Evolutionary conservation across 1,140 invertebrate species (phyloP), one percentile per base, ranked within the genome.

Genomic region (Heterodera schachtii): DNA sequence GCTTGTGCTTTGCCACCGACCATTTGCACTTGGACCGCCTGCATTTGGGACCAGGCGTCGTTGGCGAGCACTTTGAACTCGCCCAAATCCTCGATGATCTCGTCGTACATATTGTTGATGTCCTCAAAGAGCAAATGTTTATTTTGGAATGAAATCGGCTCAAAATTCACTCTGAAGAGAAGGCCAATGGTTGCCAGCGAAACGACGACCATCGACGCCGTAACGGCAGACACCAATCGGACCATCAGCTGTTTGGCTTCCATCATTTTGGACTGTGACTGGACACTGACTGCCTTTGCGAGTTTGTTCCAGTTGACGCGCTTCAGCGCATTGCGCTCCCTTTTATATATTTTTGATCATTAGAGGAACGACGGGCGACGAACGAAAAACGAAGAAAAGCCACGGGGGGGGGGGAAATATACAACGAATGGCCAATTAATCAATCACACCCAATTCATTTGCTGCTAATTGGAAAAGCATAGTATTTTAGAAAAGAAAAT

Each of bases 1-100:
- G 75, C 76, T 5, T 84, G 77, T 79, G 69, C 82, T 31, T 80
- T 80, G 21, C 70, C 75, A 78, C 84, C 84, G 46, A 82, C 74
- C 41, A 76, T 64, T 60, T 76, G 46, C 41, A 76, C 2, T 76
- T 76, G 74, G 41, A 76, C 74, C 41, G 66, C 66, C 44, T 76
- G 74, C 79, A 80, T 80, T 52, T 80, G 47, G 69, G 47, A 49
- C 80, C 80, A 81, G n/a, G 80, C 80, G 70, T 81, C 80, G 71
- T 81, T 81, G 66, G 80, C 80, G 64, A 81, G 46, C n/a, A 70
- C n/a, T 67, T 81, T 81, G 46, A 81, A 81, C 46, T 81, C 80
- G 49, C 82, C 80, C 80, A 81, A 69, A 16, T 81, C 80, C 31
- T 47, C 79, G 11, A 81, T 67, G 64, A 82, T 66, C 52, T 81